Percentiles rank a stretch among this genome's conserved stretches.
phyloP scores from a whole-genome alignment of 2,113 vertebrate genomes.

The Gavia stellata region DNA sequence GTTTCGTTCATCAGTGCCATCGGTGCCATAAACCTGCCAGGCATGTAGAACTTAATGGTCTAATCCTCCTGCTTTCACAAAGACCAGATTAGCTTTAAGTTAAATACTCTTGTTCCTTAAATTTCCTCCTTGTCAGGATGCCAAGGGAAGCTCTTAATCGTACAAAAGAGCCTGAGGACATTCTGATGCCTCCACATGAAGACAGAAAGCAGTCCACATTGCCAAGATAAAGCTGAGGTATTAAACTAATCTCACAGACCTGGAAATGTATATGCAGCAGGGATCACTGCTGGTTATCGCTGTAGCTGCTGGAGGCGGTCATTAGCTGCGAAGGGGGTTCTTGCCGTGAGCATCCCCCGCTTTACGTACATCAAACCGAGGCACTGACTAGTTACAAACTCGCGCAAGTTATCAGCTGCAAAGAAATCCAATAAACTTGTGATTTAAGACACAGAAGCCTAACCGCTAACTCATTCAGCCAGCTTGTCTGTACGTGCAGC shows the following conservation, averaged over 20 bases:
- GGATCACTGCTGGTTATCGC: not conserved
- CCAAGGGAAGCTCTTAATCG: conserved; percentile 76
- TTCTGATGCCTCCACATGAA: conserved; percentile 48
- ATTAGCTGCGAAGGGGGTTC: not conserved
- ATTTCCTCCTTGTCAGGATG: conserved; percentile 73
- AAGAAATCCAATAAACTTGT: not conserved
- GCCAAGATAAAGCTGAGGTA: not conserved
- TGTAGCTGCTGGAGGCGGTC: not conserved
- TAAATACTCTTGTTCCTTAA: conserved; percentile 72
- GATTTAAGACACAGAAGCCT: not conserved
- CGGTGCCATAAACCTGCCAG: conserved; percentile 16
- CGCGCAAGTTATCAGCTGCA: not conserved
- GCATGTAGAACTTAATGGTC: conserved; percentile 28
- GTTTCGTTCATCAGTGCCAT: conserved; percentile 16
- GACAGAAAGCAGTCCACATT: not conserved
- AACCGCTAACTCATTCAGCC: not conserved
- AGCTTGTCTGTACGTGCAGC: rapidly evolving
- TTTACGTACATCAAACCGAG: not conserved
- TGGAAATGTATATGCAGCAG: not conserved
- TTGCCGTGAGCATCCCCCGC: not conserved
- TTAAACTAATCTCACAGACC: not conserved
- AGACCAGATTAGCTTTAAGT: conserved; percentile 71
- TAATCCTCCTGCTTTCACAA: conserved; percentile 69
- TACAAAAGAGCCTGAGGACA: conserved; percentile 61
- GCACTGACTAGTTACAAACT: not conserved